Evolutionary conservation across 2,888 invertebrate genomes (phyloP), one percentile per base, ranked within the genome.

Genomic region (Hypomecis punctinalis): DNA sequence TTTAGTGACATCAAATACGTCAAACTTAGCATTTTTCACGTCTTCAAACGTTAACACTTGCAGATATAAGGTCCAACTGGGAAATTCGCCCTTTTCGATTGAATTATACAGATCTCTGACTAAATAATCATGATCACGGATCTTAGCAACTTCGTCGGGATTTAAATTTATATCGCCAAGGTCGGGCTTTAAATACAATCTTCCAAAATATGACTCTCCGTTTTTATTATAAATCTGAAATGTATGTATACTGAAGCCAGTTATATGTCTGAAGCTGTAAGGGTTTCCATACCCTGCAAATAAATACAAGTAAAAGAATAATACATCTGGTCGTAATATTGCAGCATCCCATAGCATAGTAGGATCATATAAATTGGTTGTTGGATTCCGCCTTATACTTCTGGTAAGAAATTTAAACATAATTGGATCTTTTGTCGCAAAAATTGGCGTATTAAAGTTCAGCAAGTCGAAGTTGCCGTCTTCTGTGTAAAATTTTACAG

Each of bases 261-360:
- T 97, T 98, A 98, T 98, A 85, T 96, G 95, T 37, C 98, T 94
- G 86, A 95, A 96, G 5, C 98, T 98, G 83, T 98, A 96, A 0
- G 98, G 98, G 67, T 97, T 97, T 10, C 98, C 98, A 69, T 98
- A 94, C 85, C 98, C 98, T 8, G 96, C 94, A 82, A 98, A 98
- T 70, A 98, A 90, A 84, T 98, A 94, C 86, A 96, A 91, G 49
- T 95, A 93, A 85, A 98, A 97, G 83, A 98, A 98, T 6, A 95
- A 94, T 5, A 96, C 94, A 87, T 98, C 98, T 0, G 98, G 97
- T 42, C 97, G 94, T 48, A 98, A 90, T 0, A 96, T 95, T 69
- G 97, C 94, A 80, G 98, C 98, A 84, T 98, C 98, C 98, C 98
- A 98, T 79, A 97, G 96, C 96, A 97, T 97, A 79, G 98, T 96